Conservation (phyloP, 2,888 invertebrate genomes). For the Podabrus alpinus region DNA sequence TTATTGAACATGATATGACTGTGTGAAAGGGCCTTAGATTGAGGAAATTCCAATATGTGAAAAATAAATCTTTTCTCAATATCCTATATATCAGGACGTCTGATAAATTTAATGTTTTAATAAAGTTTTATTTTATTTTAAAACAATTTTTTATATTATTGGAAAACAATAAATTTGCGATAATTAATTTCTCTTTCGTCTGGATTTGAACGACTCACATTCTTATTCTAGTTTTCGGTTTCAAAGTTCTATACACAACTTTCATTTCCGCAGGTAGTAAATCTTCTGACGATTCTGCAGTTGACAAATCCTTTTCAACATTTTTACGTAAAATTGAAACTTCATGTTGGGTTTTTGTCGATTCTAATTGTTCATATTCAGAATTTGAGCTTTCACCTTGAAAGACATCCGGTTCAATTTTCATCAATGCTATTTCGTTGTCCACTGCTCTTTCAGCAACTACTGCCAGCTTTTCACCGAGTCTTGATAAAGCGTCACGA, state of each 20-base stretch:
- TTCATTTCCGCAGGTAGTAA: neutral
- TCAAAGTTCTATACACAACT: neutral
- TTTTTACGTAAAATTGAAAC: neutral
- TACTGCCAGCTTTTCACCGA: neutral
- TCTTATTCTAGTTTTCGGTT: neutral
- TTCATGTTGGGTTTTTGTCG: neutral
- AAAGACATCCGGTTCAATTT: neutral
- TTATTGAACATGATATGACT: too few relatives aligned
- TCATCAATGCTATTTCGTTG: neutral
- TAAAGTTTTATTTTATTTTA: too few relatives aligned
- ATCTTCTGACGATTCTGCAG: neutral
- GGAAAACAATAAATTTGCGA: neutral
- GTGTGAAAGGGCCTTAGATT: too few relatives aligned
- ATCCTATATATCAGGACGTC: too few relatives aligned
- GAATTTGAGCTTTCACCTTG: neutral
- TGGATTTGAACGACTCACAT: neutral
- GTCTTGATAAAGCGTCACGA: neutral
- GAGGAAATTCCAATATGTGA: too few relatives aligned
- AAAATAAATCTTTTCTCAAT: too few relatives aligned
- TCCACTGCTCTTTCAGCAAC: neutral
- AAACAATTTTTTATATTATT: neutral
- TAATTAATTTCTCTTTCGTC: neutral
- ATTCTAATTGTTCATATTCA: neutral
- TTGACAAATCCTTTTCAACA: neutral
- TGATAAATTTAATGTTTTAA: too few relatives aligned